Base-by-base conservation (phyloP, 1,140 invertebrate species). In the Elysia chlorotica region DNA sequence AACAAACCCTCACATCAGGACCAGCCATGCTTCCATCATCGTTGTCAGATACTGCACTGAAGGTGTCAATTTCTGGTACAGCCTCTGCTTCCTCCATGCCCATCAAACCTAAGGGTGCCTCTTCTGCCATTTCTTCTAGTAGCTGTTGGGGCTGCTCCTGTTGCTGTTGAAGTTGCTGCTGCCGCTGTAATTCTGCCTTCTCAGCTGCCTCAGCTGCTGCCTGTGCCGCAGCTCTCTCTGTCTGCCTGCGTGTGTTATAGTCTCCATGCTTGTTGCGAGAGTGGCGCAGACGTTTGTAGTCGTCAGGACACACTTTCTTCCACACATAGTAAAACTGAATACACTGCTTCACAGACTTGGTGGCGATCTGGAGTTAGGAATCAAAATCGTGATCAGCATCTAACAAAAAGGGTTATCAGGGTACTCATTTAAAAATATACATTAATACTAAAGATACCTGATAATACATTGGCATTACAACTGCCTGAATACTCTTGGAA, bases 321-420 rank as follows among this genome's bases (percentile, higher is more conserved):
- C 97, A 99, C 79, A 98, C 91, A 86, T 99, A 99, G 88, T 99
- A 99, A 88, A 99, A 98, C 89, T 97, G 95, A 79, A 99, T 90
- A 89, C 97, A 99, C 83, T 99, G 95, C 83, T 95, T 96, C 3
- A 93, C 92, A 59, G 93, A 91, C 90, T 99, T 99, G 30, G 92
- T 93, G 80, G 90, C 91, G 81, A 97, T 89, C 93, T 95, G 85
- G 53, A 88, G n/a, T n/a, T n/a, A n/a, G n/a, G n/a, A n/a, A n/a
- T n/a, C n/a, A n/a, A n/a, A n/a, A n/a, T n/a, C n/a, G n/a, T n/a
- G n/a, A n/a, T n/a, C n/a, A n/a, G n/a, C n/a, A n/a, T n/a, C n/a
- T n/a, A n/a, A n/a, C n/a, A n/a, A n/a, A n/a, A n/a, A n/a, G n/a
- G n/a, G n/a, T n/a, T n/a, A n/a, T n/a, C n/a, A n/a, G n/a, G n/a